phyloP scores from a whole-genome alignment of 92 coral and sea anemone genomes.

The Siderastrea radians region DNA sequence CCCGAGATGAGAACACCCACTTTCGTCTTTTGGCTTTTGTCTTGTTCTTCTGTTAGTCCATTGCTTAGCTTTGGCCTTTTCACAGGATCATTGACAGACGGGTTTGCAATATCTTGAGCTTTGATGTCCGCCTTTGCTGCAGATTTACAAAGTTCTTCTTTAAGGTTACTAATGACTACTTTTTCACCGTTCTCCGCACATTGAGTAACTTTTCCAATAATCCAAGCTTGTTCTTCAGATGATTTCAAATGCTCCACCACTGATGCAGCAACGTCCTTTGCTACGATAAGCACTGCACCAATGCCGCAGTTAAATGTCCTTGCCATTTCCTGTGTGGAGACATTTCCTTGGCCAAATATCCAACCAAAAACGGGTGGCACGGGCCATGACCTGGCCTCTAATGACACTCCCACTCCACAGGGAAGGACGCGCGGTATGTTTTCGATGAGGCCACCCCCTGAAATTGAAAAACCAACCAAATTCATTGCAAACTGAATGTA shows the following conservation, averaged over 20 bases:
- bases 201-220: constrained; percentile 80
- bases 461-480: not conserved
- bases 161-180: constrained; percentile 71
- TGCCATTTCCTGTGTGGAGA: constrained; percentile 79
- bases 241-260: constrained; percentile 72
- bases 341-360: constrained; percentile 86
- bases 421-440: constrained; percentile 95
- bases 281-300: constrained; percentile 85
- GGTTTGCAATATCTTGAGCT: constrained; percentile 23
- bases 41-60: constrained; percentile 38
- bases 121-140: constrained; percentile 50
- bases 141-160: constrained; percentile 55
- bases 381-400: constrained; percentile 89
- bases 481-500: not conserved
- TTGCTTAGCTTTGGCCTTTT: constrained; percentile 83
- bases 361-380: constrained; percentile 93
- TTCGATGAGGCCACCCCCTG: constrained; percentile 93
- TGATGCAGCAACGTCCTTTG: constrained; percentile 48
- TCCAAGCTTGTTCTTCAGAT: constrained; percentile 78
- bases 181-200: constrained; percentile 21
- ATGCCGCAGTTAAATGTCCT: constrained; percentile 94
- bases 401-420: constrained; percentile 60
- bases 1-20: constrained; percentile 97
- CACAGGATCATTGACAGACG: constrained; percentile 41
- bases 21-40: constrained; percentile 49